phyloP scores from a whole-genome alignment of 2,888 invertebrate genomes.

The Tineola bisselliella region DNA sequence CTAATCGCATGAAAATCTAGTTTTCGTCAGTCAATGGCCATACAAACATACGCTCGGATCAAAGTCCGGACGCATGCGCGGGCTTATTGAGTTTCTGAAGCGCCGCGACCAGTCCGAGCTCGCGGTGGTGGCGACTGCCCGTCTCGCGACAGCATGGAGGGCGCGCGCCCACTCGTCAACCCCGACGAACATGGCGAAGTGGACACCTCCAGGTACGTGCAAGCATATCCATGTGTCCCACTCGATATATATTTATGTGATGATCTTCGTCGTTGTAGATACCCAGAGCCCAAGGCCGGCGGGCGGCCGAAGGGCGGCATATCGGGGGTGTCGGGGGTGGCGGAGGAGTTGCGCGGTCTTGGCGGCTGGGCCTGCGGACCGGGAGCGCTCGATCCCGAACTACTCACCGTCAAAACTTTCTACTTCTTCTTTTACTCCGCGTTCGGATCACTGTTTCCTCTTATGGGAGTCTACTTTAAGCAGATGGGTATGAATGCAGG shows the following conservation, averaged over 20 bases:
- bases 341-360: conserved; percentile 88
- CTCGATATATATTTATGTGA: background rate
- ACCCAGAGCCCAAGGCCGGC: conserved; percentile 87
- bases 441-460: conserved; percentile 96
- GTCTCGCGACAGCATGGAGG: conserved; percentile 23
- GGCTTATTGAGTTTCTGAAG: background rate
- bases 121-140: conserved; percentile 18
- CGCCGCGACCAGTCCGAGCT: background rate
- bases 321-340: conserved; percentile 86
- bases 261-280: conserved; percentile 57
- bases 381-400: conserved; percentile 83
- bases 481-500: conserved; percentile 99
- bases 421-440: conserved; percentile 99
- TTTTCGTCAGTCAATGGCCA: too few relatives aligned
- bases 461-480: conserved; percentile 99
- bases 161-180: conserved; percentile 78
- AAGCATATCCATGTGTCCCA: background rate
- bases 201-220: conserved; percentile 75
- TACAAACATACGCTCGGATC: too few relatives aligned
- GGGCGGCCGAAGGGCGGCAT: conserved; percentile 90
- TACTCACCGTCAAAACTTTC: conserved; percentile 95
- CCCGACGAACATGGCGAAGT: conserved; percentile 87
- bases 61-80: too few relatives aligned
- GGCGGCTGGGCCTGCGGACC: conserved; percentile 86
- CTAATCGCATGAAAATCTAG: too few relatives aligned